Evolutionary conservation across 2,888 invertebrate species (phyloP).

Genomic region (Leptopilina drosophilae): DNA sequence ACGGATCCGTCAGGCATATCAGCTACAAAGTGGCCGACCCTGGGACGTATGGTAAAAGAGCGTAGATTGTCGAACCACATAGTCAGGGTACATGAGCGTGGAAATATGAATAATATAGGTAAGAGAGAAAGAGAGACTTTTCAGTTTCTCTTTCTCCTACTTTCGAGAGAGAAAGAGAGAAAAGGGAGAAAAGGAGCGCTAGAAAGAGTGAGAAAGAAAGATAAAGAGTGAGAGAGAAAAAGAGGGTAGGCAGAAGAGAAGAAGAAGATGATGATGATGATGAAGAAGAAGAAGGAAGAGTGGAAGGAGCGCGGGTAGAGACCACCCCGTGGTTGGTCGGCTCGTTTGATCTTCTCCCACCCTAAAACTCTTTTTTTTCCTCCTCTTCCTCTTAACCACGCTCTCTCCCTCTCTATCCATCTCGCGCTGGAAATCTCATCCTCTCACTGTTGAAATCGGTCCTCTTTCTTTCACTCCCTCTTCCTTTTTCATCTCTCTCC

Average conservation of each 20-base stretch:
- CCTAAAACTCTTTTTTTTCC: slow-evolving; percentile 55
- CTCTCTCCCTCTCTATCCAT: slow-evolving; percentile 55
- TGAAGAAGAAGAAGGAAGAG: slow-evolving; percentile 55
- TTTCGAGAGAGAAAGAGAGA: slow-evolving; percentile 49
- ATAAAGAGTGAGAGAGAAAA: slow-evolving; percentile 50
- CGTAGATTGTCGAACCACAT: slow-evolving; percentile 56
- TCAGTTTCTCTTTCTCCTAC: too few species aligned
- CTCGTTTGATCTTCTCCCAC: slow-evolving; percentile 65
- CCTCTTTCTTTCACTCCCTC: slow-evolving; percentile 29
- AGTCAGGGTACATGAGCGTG: slow-evolving; percentile 56
- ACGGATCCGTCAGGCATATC: slow-evolving; percentile 46
- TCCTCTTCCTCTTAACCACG: slow-evolving; percentile 53
- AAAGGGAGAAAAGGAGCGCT: slow-evolving; percentile 47
- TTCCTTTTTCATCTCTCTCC: slow-evolving; percentile 41
- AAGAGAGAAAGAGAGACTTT: slow-evolving; percentile 54
- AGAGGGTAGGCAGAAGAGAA: slow-evolving; percentile 49
- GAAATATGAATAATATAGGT: slow-evolving; percentile 71
- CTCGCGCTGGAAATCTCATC: slow-evolving; percentile 27
- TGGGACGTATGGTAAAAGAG: slow-evolving; percentile 52
- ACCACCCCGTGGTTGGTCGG: slow-evolving; percentile 77
- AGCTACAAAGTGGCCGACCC: slow-evolving; percentile 57
- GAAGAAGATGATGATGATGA: slow-evolving; percentile 51
- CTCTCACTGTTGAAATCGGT: slow-evolving; percentile 42
- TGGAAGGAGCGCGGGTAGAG: slow-evolving; percentile 70
- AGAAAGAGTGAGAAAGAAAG: slow-evolving; percentile 49